Conservation (phyloP, 2,888 invertebrate genomes). For the Desoria tigrina region DNA sequence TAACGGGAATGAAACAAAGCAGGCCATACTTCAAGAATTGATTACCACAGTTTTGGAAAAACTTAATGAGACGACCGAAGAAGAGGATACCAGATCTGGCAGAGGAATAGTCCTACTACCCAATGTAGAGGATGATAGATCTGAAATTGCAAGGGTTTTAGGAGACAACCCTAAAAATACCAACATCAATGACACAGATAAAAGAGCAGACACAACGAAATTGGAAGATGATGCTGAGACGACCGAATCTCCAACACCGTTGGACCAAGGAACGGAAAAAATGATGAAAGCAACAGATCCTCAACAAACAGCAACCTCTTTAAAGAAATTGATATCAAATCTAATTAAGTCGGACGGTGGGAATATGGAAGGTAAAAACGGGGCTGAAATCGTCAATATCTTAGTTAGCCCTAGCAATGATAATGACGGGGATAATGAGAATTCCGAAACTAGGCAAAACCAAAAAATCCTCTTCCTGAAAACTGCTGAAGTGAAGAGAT, state of each 20-base stretch:
- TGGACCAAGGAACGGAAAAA: constrained; percentile 22
- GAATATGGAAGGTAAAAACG: constrained; percentile 33
- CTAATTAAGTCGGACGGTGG: constrained; percentile 46
- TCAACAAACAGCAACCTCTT: constrained; percentile 51
- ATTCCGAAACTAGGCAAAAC: constrained; percentile 11
- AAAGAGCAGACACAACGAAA: background rate
- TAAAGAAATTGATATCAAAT: constrained; percentile 51
- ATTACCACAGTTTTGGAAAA: constrained; percentile 41
- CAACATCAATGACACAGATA: no score
- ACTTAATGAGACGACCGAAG: constrained; percentile 33
- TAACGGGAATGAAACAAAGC: background rate
- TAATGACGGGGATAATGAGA: constrained; percentile 17
- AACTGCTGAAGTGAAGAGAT: constrained; percentile 51
- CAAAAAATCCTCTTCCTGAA: constrained; percentile 52
- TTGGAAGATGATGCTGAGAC: constrained; percentile 13
- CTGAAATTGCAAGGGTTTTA: background rate
- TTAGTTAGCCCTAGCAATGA: constrained; percentile 48
- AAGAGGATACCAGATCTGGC: constrained; percentile 11
- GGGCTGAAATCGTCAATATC: constrained; percentile 52
- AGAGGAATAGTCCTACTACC: background rate
- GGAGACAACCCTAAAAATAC: no score
- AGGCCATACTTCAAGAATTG: constrained; percentile 47
- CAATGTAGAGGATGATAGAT: background rate
- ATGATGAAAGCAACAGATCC: constrained; percentile 51
- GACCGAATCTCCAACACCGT: no score